Base-by-base conservation (phyloP, 2,888 invertebrate species). In the Ptycholaimellus sp. region DNA sequence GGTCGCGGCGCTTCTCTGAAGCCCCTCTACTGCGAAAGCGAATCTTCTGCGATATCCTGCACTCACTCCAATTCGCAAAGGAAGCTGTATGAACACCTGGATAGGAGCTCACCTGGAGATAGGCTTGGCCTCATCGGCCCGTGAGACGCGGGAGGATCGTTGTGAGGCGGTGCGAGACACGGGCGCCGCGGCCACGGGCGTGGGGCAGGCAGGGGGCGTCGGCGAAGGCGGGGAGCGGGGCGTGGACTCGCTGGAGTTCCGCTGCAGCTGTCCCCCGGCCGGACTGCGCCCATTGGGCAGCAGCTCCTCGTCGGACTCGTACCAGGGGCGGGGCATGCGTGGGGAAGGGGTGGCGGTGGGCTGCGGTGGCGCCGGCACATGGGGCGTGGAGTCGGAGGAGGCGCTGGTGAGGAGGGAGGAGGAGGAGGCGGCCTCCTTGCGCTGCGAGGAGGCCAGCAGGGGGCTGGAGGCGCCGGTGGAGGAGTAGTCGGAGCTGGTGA, bases 401-500 rank as follows among this genome's bases (percentile, higher is more conserved):
- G n/a, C n/a, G n/a, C n/a, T n/a, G n/a, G n/a, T n/a, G n/a, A n/a
- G n/a, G n/a, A n/a, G n/a, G n/a, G n/a, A n/a, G n/a, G n/a, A n/a
- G n/a, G n/a, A n/a, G n/a, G n/a, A n/a, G n/a, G n/a, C n/a, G n/a
- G n/a, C n/a, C n/a, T n/a, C n/a, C n/a, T n/a, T n/a, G n/a, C n/a
- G n/a, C n/a, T 49, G 47, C 2, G 44, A 44, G 9, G 44, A 45
- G 11, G 42, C 43, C 9, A 44, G 45, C 46, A 40, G 39, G 28
- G 28, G 27, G 27, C 35, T 37, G 25, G 37, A 40, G 3, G 20
- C 32, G 25, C 30, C 44, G 44, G 41, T 45, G 20, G 44, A 44
- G 18, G 49, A 47, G 35, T 47, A 49, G 31, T 49, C 49, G 3
- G 44, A 44, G 9, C 43, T 44, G 11, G 42, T 42, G 13, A 44